These are phyloP conservation scores for Bombylius discolor DNA, from an alignment of 2,888 invertebrate species.

Conservation along the genomic window DNA sequence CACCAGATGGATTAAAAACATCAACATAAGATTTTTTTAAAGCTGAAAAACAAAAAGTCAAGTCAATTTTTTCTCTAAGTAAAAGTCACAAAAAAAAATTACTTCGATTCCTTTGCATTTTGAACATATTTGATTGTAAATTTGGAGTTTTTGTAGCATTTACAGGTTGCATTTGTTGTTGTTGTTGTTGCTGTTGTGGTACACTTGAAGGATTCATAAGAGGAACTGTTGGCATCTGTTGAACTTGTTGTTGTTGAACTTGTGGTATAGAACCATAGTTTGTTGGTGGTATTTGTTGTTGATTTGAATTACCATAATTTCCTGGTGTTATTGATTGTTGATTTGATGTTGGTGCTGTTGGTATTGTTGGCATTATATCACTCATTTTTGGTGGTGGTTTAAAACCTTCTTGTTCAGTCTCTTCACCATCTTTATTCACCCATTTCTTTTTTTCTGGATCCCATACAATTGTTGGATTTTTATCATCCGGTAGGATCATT, in stretches of 20 bases:
- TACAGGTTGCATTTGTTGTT: not conserved
- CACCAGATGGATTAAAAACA: conserved; percentile 65
- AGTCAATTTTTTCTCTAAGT: not conserved
- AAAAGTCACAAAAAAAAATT: conserved; percentile 17
- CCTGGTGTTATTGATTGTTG: not conserved
- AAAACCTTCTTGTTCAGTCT: conserved; percentile 40
- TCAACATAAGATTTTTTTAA: conserved; percentile 80
- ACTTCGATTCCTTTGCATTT: conserved; percentile 65
- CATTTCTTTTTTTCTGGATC: conserved; percentile 76
- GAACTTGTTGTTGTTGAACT: conserved; percentile 6
- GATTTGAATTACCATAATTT: conserved; percentile 10
- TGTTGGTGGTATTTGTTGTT: conserved; percentile 7
- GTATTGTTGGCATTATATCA: conserved; percentile 35
- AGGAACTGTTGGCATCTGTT: conserved; percentile 3
- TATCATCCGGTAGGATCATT: conserved; percentile 92
- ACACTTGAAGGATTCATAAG: not conserved
- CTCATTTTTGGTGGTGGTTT: conserved; percentile 60
- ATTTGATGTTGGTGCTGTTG: conserved; percentile 6
- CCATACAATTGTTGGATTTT: conserved; percentile 88
- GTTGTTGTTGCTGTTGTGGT: not conserved
- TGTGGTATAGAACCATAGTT: no score
- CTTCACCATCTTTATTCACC: conserved; percentile 68
- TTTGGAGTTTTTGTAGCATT: conserved; percentile 26
- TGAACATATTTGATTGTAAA: conserved; percentile 57
- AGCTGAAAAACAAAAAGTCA: conserved; percentile 39